Conservation (phyloP, 2,113 vertebrate species). For the Megaptera novaeangliae region DNA sequence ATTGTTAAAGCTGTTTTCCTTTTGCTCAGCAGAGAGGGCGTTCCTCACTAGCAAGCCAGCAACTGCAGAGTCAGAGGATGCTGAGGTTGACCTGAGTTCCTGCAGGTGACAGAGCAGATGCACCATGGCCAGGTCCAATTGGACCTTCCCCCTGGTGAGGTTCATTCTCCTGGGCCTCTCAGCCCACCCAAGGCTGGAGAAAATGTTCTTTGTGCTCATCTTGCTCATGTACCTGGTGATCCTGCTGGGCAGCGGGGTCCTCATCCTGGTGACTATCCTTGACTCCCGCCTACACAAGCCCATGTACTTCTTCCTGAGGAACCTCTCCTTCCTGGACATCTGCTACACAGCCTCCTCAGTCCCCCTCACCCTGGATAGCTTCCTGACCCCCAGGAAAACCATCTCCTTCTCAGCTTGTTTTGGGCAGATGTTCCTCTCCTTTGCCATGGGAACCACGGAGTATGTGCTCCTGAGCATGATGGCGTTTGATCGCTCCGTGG, state of each 20-base stretch:
- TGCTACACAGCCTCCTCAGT: constrained; percentile 28
- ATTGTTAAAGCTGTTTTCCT: background rate
- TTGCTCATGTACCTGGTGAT: constrained; percentile 1
- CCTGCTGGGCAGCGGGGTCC: constrained; percentile 40
- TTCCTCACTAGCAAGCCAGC: background rate
- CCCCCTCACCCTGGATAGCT: constrained; percentile 33
- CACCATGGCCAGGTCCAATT: background rate
- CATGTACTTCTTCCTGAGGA: constrained; percentile 61
- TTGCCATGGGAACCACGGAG: constrained; percentile 48
- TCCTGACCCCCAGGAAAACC: constrained; percentile 18
- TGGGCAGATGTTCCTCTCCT: constrained; percentile 53
- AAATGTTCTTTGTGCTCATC: constrained; percentile 21
- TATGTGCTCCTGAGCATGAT: constrained; percentile 42
- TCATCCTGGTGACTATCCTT: constrained; percentile 33
- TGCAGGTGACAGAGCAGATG: background rate
- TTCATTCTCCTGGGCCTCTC: constrained; percentile 59
- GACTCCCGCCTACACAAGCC: constrained; percentile 13
- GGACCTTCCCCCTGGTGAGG: background rate
- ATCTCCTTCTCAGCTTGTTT: constrained; percentile 20
- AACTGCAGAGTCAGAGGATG: background rate
- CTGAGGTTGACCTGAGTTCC: background rate
- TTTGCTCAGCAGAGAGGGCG: background rate
- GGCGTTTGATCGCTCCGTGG: constrained; percentile 47
- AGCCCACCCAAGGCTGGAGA: constrained; percentile 1
- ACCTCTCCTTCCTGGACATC: constrained; percentile 59